Base-by-base conservation (phyloP, 2,113 vertebrate genomes). In the Pagrus major region DNA sequence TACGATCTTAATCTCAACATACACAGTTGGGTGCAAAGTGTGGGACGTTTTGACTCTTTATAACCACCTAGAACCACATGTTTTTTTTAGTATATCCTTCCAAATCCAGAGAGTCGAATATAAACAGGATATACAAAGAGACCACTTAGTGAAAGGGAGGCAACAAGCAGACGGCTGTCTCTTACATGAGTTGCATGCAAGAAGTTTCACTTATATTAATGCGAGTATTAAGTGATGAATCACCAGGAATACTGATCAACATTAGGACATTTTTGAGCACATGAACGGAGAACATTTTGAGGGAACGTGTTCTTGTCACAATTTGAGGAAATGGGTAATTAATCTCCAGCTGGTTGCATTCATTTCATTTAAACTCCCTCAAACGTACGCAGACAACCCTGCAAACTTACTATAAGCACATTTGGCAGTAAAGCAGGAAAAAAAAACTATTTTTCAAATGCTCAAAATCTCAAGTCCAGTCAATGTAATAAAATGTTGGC, bases 111-210 rank as follows among this genome's bases (percentile, higher is more conserved):
- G n/a, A 39, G 74, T 49, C 54, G 78, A 44, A 78, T 78, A 81
- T 61, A 76, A 80, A 83, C 31, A 82, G 87, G 85, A 91, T 81
- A 73, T 81, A 89, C 67, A 84, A 29, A 46, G 69, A 86, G 85
- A 90, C 67, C 77, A 81, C 78, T 63, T 52, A 55, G 77, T 81
- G 83, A 76, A 70, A 69, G 81, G 86, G 47, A 85, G 86, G 84
- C 88, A 72, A 86, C 74, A 71, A 81, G 89, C 84, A 77, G 67
- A 86, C 47, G 47, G 46, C n/a, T 42, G 74, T 71, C 49, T 83
- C 86, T 86, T n/a, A 87, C 84, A 81, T 78, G 90, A 85, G 78
- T 46, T 39, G 81, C 94, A 94, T 94, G 94, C 94, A 90, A 89
- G 88, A 88, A 86, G 84, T 77, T 71, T 79, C 44, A 61, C 39